A percentile compares a stretch with the other conserved stretches of the same genome.
These are phyloP conservation scores for Cephalophus harveyi DNA, from an alignment of 2,113 vertebrate species.

Conservation along the genomic window DNA sequence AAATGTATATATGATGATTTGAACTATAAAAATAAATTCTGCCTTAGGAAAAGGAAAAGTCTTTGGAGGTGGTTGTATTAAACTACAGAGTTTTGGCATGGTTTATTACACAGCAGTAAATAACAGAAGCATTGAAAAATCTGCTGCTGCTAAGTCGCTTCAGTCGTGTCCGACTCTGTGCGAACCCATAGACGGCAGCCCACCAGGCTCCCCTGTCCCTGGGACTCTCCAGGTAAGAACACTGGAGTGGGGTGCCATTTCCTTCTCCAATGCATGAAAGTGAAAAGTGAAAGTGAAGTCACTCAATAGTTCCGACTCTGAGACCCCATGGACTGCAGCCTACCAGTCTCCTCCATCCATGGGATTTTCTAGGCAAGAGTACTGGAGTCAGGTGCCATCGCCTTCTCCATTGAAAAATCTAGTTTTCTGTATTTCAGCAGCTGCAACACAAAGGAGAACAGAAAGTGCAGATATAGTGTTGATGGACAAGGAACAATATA, in stretches of 20 bases:
- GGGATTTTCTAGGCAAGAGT: too few relatives aligned
- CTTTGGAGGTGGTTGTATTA: neutral
- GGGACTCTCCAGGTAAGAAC: too few relatives aligned
- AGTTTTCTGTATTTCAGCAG: neutral
- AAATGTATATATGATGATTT: neutral
- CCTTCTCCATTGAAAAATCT: neutral
- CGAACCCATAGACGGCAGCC: too few relatives aligned
- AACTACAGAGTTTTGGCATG: neutral
- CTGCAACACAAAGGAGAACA: neutral
- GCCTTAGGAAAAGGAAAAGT: neutral
- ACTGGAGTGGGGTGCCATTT: too few relatives aligned
- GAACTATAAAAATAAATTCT: neutral
- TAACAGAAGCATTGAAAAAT: neutral
- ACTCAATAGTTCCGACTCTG: rapidly evolving
- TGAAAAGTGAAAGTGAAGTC: too few relatives aligned
- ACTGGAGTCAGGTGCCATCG: too few relatives aligned
- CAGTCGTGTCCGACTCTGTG: too few relatives aligned
- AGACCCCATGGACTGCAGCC: too few relatives aligned
- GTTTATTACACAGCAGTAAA: neutral
- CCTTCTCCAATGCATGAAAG: too few relatives aligned
- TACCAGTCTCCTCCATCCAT: too few relatives aligned
- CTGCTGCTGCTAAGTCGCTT: neutral
- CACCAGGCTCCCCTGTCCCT: too few relatives aligned
- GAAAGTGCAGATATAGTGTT: neutral
- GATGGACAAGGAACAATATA: neutral